A percentile compares a stretch with the other conserved stretches of the same genome.
phyloP scores from a whole-genome alignment of 2,113 vertebrate species.

The Antennarius striatus region DNA sequence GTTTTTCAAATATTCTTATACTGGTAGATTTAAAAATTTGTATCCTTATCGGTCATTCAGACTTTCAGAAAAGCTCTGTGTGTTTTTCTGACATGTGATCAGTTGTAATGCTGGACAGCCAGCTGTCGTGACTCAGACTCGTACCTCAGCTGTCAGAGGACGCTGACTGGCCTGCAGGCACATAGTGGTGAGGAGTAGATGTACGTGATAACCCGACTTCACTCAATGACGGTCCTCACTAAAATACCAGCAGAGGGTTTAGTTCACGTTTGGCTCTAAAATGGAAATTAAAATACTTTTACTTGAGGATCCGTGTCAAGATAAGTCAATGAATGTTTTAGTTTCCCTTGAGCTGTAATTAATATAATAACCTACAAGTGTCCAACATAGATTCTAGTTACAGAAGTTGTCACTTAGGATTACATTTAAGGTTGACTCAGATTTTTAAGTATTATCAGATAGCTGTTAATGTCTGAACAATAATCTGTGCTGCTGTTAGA shows the following conservation, averaged over 20 bases:
- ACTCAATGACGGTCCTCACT: conserved; percentile 51
- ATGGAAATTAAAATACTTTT: conserved; percentile 46
- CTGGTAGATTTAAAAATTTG: too few species aligned
- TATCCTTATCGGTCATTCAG: too few species aligned
- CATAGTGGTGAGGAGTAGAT: conserved; percentile 34
- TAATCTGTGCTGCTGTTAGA: conserved; percentile 7
- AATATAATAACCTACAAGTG: neutral
- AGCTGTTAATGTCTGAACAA: neutral
- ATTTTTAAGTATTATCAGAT: neutral
- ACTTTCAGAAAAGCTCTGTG: too few species aligned
- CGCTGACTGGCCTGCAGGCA: conserved; percentile 33
- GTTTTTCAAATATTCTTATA: too few species aligned
- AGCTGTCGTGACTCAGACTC: conserved; percentile 38
- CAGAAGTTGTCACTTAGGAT: neutral
- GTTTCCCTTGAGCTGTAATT: neutral
- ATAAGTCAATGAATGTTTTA: neutral
- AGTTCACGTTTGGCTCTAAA: conserved; percentile 43
- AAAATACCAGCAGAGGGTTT: conserved; percentile 17
- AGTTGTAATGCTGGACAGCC: conserved; percentile 26
- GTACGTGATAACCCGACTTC: conserved; percentile 68
- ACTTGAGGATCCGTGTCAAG: conserved; percentile 2
- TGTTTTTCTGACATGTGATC: conserved; percentile 24
- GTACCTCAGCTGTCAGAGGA: conserved; percentile 53
- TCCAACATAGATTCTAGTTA: neutral
- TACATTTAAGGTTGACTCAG: conserved; percentile 11